Evolutionary conservation across 2,888 invertebrate genomes (phyloP), one percentile per base, ranked within the genome.

Genomic region (Polydrusus tereticollis): DNA sequence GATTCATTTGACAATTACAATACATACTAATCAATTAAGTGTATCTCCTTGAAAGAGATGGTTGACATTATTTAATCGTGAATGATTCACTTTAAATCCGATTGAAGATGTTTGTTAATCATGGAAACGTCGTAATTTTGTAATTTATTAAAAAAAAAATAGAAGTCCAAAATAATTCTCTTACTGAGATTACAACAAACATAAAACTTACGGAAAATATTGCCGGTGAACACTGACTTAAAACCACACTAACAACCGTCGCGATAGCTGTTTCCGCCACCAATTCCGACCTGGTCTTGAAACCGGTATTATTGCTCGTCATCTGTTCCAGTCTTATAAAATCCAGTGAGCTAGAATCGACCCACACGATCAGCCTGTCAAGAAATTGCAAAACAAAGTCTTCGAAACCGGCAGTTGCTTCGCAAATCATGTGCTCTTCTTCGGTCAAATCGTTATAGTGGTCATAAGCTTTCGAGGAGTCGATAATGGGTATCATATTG

Each of bases 341-440:
- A 79, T 93, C 93, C 70, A 91, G 84, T 0, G 91, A 88, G 78
- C 91, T 91, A 1, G 91, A 92, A 77, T 94, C 93, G 41, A 94
- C 90, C 73, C 93, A 88, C 0, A 87, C 83, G 80, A 93, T 92
- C 72, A 93, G 87, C 80, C 92, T 90, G 80, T 96, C 96, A 77
- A 97, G 86, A 81, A 95, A 94, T 80, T 95, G 92, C 1, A 95
- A 85, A 1, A 97, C 91, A 81, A 97, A 97, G 82, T 96, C 95
- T 85, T 97, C 96, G 78, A 97, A 92, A 77, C 92, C 92, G 0
- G 95, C 94, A 0, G 96, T 94, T 0, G 93, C 92, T 76, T 93
- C 92, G 83, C 96, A 96, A 2, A 91, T 88, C 20, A 89, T 83
- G 18, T 89, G 86, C 80, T 97, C 96, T 71, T 93, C 91, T 80